Base-by-base conservation (phyloP, 2,797 vertebrate genomes). In the Poliocrania exsul region DNA sequence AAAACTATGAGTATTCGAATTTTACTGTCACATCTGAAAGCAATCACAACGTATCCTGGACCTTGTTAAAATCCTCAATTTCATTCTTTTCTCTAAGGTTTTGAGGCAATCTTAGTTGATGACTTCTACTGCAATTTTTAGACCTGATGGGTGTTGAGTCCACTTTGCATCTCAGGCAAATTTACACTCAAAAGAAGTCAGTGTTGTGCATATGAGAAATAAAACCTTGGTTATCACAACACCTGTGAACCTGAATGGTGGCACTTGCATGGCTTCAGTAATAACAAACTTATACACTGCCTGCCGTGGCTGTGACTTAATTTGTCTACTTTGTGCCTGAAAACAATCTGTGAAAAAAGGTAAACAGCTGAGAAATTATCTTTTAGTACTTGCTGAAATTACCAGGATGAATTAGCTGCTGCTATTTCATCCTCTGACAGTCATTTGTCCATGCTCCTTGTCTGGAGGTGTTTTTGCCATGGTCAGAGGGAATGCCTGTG, bases 381-480 rank as follows among this genome's bases (percentile, higher is more conserved):
- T 21, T 57, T 77, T 26, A 53, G 57, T 35, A 12, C 19, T 35
- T 65, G 16, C 35, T 70, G 54, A 72, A 69, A 16, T 23, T 12
- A 9, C 8, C 9, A 13, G 49, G 26, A 50, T 50, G 29, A 50
- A 78, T 38, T 73, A 77, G 28, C 38, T 50, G 29, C 35, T 80
- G 72, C 9, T 44, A 2, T 69, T 74, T 65, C n/a, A 20, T 37
- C 38, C 61, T 2, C 29, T 38, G 1, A 0, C 18, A 40, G 33
- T 20, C 15, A 12, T 38, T 79, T 61, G 4, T 29, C 1, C 0
- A 2, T 37, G 35, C 19, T 26, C 10, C 11, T 46, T 51, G 33
- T 18, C 28, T 23, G 11, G 33, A 14, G 20, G 5, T 1, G 3
- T n/a, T 31, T 57, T 49, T 61, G n/a, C n/a, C 0, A 0, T 8